These are phyloP conservation scores for Muricea muricata DNA, from an alignment of 92 coral and sea anemone species.

Conservation along the genomic window DNA sequence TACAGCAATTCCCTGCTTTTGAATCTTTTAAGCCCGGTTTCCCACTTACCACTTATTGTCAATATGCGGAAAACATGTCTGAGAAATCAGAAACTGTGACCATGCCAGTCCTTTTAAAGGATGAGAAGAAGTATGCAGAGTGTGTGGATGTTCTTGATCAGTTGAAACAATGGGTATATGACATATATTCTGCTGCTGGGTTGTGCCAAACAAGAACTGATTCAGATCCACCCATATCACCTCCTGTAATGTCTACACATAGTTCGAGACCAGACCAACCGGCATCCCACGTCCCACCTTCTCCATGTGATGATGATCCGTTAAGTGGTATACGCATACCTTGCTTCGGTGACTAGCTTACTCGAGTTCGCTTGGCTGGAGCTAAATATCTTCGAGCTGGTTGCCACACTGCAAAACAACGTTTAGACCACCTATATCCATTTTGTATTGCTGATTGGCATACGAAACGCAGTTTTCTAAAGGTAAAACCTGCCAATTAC, in stretches of 20 bases:
- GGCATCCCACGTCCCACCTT: conserved; percentile 58
- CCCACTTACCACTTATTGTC: too few species aligned
- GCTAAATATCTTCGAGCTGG: conserved; percentile 51
- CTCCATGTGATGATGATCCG: conserved; percentile 39
- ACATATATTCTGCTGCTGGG: conserved; percentile 21
- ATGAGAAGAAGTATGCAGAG: conserved; percentile 38
- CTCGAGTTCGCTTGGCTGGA: conserved; percentile 44
- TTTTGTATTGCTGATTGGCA: conserved; percentile 39
- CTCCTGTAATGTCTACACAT: neutral
- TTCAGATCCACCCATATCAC: neutral
- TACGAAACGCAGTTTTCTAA: conserved; percentile 52
- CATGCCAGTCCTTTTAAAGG: conserved; percentile 37
- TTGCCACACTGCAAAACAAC: conserved; percentile 29
- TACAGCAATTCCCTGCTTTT: too few species aligned
- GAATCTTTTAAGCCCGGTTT: neutral
- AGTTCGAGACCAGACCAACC: conserved; percentile 61
- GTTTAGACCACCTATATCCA: conserved; percentile 44
- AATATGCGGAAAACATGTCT: conserved; percentile 7
- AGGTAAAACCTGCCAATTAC: conserved; percentile 12
- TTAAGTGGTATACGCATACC: conserved; percentile 54
- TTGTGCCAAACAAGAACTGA: neutral
- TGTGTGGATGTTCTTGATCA: conserved; percentile 34
- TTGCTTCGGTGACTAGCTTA: conserved; percentile 47
- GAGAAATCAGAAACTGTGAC: conserved; percentile 29
- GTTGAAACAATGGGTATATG: conserved; percentile 16